Evolutionary conservation across 2,888 invertebrate genomes (phyloP).

Genomic region (Rhamnusium bicolor): DNA sequence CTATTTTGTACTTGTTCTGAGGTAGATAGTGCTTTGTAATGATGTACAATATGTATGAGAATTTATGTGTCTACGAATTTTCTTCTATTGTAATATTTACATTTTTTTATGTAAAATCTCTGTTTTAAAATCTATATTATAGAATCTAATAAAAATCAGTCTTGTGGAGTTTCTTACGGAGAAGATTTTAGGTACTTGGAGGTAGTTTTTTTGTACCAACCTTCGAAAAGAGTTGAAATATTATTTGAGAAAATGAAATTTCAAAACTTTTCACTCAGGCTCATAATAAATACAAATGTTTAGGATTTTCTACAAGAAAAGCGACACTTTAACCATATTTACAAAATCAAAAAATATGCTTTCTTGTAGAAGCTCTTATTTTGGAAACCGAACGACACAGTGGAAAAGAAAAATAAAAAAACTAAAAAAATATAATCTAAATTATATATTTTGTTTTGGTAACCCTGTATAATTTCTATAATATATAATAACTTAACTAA

Average conservation of each 20-base stretch:
- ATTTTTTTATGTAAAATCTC: constrained; percentile 33
- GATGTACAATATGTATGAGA: not conserved
- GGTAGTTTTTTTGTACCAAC: constrained; percentile 62
- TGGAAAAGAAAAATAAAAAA: constrained; percentile 33
- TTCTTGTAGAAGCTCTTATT: constrained; percentile 9
- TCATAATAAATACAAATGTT: constrained; percentile 35
- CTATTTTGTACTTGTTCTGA: constrained; percentile 59
- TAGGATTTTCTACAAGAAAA: constrained; percentile 22
- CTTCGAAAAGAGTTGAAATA: not conserved
- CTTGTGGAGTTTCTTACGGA: constrained; percentile 67
- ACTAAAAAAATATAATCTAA: constrained; percentile 51
- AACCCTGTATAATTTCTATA: constrained; percentile 65
- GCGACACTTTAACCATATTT: constrained; percentile 34
- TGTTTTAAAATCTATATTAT: constrained; percentile 54
- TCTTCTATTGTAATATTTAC: constrained; percentile 27
- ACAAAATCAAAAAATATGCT: constrained; percentile 46
- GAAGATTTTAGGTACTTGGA: constrained; percentile 62
- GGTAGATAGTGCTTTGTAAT: constrained; percentile 52
- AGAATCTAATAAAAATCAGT: constrained; percentile 71
- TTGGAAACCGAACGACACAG: constrained; percentile 34
- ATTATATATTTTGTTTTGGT: constrained; percentile 59
- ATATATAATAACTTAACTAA: constrained; percentile 55
- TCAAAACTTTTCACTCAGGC: constrained; percentile 10
- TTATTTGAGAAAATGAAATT: constrained; percentile 13
- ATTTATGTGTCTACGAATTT: not conserved